These are phyloP conservation scores for Acromyrmex charruanus DNA, from an alignment of 1,140 invertebrate species.

Conservation along the genomic window DNA sequence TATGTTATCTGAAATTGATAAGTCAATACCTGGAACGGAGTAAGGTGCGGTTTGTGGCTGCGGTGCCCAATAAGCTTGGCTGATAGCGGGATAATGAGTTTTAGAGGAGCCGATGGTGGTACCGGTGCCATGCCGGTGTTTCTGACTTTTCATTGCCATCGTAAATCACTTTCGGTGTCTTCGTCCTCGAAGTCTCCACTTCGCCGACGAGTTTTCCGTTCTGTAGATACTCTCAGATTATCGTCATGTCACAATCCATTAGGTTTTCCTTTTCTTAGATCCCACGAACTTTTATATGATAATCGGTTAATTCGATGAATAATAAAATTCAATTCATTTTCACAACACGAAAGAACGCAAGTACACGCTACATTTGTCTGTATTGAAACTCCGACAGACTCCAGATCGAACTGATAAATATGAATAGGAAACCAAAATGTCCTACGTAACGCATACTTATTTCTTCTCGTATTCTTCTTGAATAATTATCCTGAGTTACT, in stretches of 20 bases:
- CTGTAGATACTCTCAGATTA: background rate
- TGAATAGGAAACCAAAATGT: background rate
- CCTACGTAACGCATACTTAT: background rate
- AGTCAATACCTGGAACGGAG: conserved; percentile 90
- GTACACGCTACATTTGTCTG: background rate
- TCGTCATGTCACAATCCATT: background rate
- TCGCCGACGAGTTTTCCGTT: background rate
- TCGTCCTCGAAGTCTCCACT: conserved; percentile 14
- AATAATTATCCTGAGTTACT: background rate
- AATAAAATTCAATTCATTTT: background rate
- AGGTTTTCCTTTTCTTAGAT: background rate
- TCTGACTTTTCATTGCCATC: conserved; percentile 86
- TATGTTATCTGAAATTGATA: conserved; percentile 44
- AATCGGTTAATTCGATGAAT: background rate
- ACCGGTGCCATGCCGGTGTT: conserved; percentile 74
- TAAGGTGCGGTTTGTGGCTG: conserved; percentile 91
- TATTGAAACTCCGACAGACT: background rate
- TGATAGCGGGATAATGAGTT: conserved; percentile 91
- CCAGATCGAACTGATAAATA: background rate
- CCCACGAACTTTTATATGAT: background rate
- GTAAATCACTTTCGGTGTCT: conserved; percentile 37
- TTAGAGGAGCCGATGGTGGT: conserved; percentile 76
- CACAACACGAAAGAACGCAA: background rate
- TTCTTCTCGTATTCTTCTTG: conserved; percentile 1
- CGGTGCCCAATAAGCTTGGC: conserved; percentile 92